Evolutionary conservation across 2,797 vertebrate genomes (phyloP), one percentile per base, ranked within the genome.

Genomic region (Acanthornis magna): DNA sequence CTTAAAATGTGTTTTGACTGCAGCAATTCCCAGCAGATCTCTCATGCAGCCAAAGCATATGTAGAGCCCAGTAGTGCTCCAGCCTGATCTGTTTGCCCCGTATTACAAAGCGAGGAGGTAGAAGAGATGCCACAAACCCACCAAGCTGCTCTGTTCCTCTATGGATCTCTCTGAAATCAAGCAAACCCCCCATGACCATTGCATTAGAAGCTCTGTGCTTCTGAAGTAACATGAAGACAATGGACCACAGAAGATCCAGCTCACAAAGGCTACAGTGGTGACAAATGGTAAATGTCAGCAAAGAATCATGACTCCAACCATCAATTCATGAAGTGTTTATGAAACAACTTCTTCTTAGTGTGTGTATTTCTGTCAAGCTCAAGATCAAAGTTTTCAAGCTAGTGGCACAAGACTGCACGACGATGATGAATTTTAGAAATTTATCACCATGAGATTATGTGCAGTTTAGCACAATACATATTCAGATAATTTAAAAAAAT

Each of bases 81-180:
- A 83, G 4, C 11, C 21, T 62, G 21, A 40, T 68, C 40, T 3
- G 2, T 25, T 40, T 2, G 1, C 26, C 23, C 53, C 13, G 0
- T 9, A 22, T 22, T 87, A 5, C 42, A 65, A 58, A 83, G 20
- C 1, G 1, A 87, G 30, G 20, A 30, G 6, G 14, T 43, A 58
- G 61, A 65, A 68, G n/a, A 87, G 51, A 17, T 54, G 26, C 14
- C 1, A 1, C 42, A 68, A 92, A 16, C 38, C 16, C 19, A 5
- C 36, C 40, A 50, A 65, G 18, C 10, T 51, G 5, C 7, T 82
- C 55, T 82, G 29, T 60, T 40, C 21, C 53, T 87, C 32, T 36
- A 0, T 16, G 57, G 42, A 34, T 43, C 15, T 71, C 27, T 58
- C 65, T 78, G 66, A 95, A 71, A 85, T 61, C 20, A 65, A 32